Evolutionary conservation across 2,797 vertebrate species (phyloP), one percentile per base, ranked within the genome.

Genomic region (Rhinophrynus dorsalis): DNA sequence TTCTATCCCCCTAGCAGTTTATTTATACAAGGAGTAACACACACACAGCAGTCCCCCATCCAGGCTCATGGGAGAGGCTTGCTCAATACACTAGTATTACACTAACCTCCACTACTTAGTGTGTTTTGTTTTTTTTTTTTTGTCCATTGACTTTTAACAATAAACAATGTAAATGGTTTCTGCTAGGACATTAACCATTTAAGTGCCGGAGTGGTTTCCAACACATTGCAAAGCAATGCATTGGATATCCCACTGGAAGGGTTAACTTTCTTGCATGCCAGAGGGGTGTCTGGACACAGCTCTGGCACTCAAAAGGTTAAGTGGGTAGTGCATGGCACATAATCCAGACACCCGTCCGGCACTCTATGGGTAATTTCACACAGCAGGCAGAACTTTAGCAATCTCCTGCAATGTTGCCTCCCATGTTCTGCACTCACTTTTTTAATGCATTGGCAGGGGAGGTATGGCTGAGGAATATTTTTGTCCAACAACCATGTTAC

Each of bases 291-390:
- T n/a, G n/a, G n/a, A n/a, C n/a, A n/a, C n/a, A n/a, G n/a, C n/a
- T n/a, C n/a, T n/a, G n/a, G n/a, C n/a, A n/a, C n/a, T n/a, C n/a
- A n/a, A n/a, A n/a, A n/a, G n/a, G n/a, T n/a, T 44, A 18, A 44
- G 37, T 52, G 51, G 38, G 42, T 63, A 15, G 24, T 15, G 11
- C 23, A 45, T 17, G 13, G 50, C 45, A 56, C 58, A 70, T 27
- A 37, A 63, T 12, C 50, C 59, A 63, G 58, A 56, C 68, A 47
- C 10, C n/a, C n/a, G n/a, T n/a, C n/a, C n/a, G n/a, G n/a, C n/a
- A n/a, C n/a, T n/a, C n/a, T n/a, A n/a, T n/a, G n/a, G n/a, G n/a
- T n/a, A n/a, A n/a, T n/a, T n/a, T n/a, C n/a, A n/a, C n/a, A n/a
- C n/a, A n/a, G n/a, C n/a, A n/a, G n/a, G n/a, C n/a, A n/a, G n/a